Evolutionary conservation across 1,140 invertebrate species (phyloP).

Genomic region (Panonychus citri): DNA sequence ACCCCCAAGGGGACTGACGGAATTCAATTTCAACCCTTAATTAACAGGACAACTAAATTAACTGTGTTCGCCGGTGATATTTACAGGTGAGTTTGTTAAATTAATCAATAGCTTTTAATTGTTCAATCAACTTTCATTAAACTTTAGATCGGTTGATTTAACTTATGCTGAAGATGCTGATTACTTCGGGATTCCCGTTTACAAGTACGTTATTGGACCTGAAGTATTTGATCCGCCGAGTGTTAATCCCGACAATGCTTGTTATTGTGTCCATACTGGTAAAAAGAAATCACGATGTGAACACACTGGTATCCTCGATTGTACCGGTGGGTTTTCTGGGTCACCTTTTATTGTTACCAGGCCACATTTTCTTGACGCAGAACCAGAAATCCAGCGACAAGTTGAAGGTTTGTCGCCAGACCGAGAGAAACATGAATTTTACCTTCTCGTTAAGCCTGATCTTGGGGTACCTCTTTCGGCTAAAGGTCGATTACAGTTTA

Average conservation of each 20-base stretch:
- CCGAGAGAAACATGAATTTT: constrained; percentile 26
- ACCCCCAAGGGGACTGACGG: constrained; percentile 20
- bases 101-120: background rate
- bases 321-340: background rate
- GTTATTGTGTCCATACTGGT: background rate
- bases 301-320: background rate
- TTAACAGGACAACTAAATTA: constrained; percentile 15
- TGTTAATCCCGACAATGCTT: constrained; percentile 14
- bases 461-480: background rate
- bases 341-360: background rate
- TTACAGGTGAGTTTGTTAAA: background rate
- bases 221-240: background rate
- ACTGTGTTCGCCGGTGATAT: constrained; percentile 1
- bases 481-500: background rate
- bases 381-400: background rate
- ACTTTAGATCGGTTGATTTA: background rate
- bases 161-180: background rate
- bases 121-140: background rate
- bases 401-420: background rate
- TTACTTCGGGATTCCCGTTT: constrained; percentile 3
- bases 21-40: constrained; percentile 16
- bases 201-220: background rate
- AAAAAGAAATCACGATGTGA: background rate
- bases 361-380: background rate
- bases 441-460: constrained; percentile 48